Conservation (phyloP, 2,113 vertebrate genomes). For the Tretioscincus oriximinensis region DNA sequence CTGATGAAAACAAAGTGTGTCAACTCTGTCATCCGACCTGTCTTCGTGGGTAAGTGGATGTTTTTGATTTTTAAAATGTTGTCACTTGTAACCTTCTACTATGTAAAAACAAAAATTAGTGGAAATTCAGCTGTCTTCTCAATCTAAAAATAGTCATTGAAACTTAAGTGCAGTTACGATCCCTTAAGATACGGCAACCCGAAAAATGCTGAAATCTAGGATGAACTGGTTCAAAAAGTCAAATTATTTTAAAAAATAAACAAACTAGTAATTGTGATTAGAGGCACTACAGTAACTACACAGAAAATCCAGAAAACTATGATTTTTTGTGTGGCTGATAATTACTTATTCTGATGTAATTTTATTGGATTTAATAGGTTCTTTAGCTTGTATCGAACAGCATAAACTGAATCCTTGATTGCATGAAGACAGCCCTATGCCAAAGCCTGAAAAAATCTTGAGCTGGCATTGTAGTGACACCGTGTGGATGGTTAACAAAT, state of each 20-base stretch:
- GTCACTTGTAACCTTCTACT: not conserved
- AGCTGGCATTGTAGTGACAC: slow-evolving; percentile 59
- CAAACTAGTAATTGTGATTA: not conserved
- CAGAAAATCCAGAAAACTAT: not conserved
- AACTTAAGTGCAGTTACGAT: not conserved
- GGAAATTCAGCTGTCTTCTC: not conserved
- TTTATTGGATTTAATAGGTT: not conserved
- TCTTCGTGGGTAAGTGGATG: slow-evolving; percentile 80
- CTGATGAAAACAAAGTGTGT: slow-evolving; percentile 72
- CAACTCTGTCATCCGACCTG: slow-evolving; percentile 88
- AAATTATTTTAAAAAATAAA: not conserved
- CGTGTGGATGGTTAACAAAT: slow-evolving; percentile 47
- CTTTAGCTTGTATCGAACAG: not conserved
- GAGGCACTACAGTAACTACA: not conserved
- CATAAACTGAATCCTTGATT: slow-evolving; percentile 1
- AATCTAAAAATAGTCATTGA: not conserved
- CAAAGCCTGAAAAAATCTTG: not conserved
- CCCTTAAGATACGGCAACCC: not conserved
- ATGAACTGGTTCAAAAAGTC: not conserved
- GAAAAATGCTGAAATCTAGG: not conserved
- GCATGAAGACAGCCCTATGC: not conserved
- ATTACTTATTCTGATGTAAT: not conserved
- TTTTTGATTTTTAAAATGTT: not conserved
- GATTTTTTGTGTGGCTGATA: not conserved
- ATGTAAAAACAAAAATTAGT: not conserved